Percentiles rank a stretch among this genome's conserved stretches.
Evolutionary conservation across 2,113 vertebrate genomes (phyloP).

Genomic region (Terrapene triunguis): DNA sequence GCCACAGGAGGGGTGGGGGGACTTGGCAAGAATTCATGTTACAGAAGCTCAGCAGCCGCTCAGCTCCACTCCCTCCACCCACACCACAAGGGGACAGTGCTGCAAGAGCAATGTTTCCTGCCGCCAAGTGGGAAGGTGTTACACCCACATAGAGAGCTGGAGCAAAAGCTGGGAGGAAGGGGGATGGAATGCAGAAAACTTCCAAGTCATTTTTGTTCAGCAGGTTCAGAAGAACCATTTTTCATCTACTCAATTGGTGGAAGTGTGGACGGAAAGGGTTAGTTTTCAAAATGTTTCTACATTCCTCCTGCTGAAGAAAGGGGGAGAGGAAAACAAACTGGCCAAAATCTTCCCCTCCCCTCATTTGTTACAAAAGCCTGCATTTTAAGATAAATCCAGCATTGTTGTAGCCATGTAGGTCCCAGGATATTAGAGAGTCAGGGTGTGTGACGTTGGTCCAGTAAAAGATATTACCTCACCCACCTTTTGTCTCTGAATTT

Average conservation of each 20-base stretch:
- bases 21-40: neutral
- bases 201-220: neutral
- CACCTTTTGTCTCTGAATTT: neutral
- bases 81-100: neutral
- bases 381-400: neutral
- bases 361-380: neutral
- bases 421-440: neutral
- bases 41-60: neutral
- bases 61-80: neutral
- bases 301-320: neutral
- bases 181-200: neutral
- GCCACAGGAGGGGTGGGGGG: neutral
- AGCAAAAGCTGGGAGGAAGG: neutral
- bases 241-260: rapidly evolving
- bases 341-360: rapidly evolving
- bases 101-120: rapidly evolving
- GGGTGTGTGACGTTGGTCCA: neutral
- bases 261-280: neutral
- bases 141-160: neutral
- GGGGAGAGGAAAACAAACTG: neutral
- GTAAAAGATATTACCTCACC: neutral
- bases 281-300: neutral
- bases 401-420: neutral
- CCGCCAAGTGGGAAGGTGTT: too few species aligned
- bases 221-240: neutral